phyloP scores from a whole-genome alignment of 2,888 invertebrate genomes.

The Pristionchus fissidentatus region DNA sequence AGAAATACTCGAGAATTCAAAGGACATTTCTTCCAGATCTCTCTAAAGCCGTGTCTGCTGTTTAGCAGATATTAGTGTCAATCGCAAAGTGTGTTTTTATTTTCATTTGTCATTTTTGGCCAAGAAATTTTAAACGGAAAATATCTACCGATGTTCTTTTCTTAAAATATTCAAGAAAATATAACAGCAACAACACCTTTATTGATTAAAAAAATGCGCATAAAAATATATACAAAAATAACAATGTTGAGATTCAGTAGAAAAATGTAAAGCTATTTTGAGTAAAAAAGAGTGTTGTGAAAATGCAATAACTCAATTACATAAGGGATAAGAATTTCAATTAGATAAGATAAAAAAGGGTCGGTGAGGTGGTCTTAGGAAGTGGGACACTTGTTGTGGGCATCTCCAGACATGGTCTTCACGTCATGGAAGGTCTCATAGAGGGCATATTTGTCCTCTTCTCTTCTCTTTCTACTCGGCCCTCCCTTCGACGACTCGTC shows the following conservation, averaged over 20 bases:
- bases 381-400: conserved; percentile 21
- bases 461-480: conserved; percentile 49
- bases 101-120: background rate
- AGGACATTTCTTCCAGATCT: background rate
- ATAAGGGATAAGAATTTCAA: too few species aligned
- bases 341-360: background rate
- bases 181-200: conserved; percentile 6
- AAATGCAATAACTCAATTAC: too few species aligned
- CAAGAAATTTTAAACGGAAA: background rate
- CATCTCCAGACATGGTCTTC: conserved; percentile 27
- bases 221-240: background rate
- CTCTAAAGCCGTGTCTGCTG: too few species aligned
- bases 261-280: background rate
- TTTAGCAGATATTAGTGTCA: too few species aligned
- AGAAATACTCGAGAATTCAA: background rate
- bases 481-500: conserved; percentile 62
- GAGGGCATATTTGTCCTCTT: background rate
- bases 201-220: conserved; percentile 40
- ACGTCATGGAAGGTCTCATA: conserved; percentile 5
- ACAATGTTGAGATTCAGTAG: background rate
- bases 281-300: background rate
- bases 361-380: background rate
- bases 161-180: background rate
- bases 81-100: background rate
- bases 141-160: background rate